These are phyloP conservation scores for Colletes collaris DNA, from an alignment of 2,888 invertebrate species.

Conservation along the genomic window DNA sequence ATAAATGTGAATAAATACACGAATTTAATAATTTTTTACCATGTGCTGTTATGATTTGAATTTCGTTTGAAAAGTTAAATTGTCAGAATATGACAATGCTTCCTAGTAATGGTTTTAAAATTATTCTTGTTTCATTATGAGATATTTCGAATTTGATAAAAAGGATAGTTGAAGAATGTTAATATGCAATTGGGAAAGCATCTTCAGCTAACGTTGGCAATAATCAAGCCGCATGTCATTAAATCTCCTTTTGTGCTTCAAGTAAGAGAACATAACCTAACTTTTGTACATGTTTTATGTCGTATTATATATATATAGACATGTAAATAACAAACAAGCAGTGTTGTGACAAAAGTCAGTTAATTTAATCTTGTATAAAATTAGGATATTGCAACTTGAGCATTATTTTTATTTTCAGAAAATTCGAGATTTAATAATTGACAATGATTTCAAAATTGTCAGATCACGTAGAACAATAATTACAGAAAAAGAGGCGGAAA, in stretches of 20 bases:
- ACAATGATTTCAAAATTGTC: conserved; percentile 89
- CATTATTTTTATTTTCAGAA: conserved; percentile 81
- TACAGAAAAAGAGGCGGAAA: conserved; percentile 86
- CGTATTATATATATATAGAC: neutral
- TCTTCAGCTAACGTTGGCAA: conserved; percentile 90
- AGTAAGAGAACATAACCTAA: conserved; percentile 76
- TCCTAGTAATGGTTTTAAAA: conserved; percentile 1
- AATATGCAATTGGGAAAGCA: conserved; percentile 66
- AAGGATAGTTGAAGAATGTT: conserved; percentile 37
- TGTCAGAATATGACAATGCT: neutral
- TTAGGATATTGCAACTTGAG: conserved; percentile 12
- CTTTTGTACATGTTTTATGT: neutral
- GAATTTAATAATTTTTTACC: neutral
- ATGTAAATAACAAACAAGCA: neutral
- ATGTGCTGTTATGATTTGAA: neutral
- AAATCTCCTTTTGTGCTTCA: conserved; percentile 89
- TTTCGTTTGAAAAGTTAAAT: neutral
- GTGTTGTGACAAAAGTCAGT: neutral
- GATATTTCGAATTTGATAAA: neutral
- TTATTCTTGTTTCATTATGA: conserved; percentile 8
- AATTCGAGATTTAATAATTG: conserved; percentile 87
- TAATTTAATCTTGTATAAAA: neutral
- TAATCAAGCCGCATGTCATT: conserved; percentile 93
- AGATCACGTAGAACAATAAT: conserved; percentile 87
- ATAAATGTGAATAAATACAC: too few species aligned